A percentile compares a stretch with the other conserved stretches of the same genome.
phyloP scores from a whole-genome alignment of 64 coral and sea anemone species.

The Cladopsammia gracilis region DNA sequence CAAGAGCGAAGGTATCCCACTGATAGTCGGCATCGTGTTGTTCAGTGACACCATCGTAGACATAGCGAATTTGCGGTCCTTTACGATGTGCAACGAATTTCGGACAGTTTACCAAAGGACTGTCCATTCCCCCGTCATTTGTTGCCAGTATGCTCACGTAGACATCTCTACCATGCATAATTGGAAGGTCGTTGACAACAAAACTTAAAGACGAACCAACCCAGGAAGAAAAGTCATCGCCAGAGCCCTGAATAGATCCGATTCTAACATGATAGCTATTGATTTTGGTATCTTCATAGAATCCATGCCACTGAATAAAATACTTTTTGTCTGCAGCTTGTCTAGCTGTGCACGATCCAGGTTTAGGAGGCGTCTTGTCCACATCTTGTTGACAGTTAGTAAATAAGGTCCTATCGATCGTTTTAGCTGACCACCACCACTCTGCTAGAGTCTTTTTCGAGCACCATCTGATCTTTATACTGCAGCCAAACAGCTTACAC shows the following conservation, averaged over 20 bases:
- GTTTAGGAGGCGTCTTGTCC: constrained; percentile 82
- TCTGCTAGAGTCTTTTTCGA: constrained; percentile 94
- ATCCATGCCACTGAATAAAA: constrained; percentile 94
- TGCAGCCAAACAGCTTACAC: constrained; percentile 76
- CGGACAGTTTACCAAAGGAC: constrained; percentile 76
- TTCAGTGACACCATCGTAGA: constrained; percentile 84
- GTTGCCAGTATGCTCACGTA: constrained; percentile 84
- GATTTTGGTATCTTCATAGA: constrained; percentile 82
- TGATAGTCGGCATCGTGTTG: constrained; percentile 83
- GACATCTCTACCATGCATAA: constrained; percentile 93
- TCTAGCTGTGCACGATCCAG: constrained; percentile 84
- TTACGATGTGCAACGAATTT: constrained; percentile 76
- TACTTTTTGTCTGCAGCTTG: constrained; percentile 84
- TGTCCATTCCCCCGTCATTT: constrained; percentile 90
- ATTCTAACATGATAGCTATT: constrained; percentile 89
- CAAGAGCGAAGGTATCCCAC: constrained; percentile 69
- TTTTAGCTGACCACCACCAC: constrained; percentile 95
- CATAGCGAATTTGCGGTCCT: constrained; percentile 80
- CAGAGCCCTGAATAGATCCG: constrained; percentile 87
- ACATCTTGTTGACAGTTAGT: constrained; percentile 80
- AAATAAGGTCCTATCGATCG: constrained; percentile 85
- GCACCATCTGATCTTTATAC: constrained; percentile 90
- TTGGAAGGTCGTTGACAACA: constrained; percentile 71
- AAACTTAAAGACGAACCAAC: constrained; percentile 71
- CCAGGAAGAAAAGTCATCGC: constrained; percentile 88